Conservation (phyloP, 2,888 invertebrate species). For the Megamerina dolium region DNA sequence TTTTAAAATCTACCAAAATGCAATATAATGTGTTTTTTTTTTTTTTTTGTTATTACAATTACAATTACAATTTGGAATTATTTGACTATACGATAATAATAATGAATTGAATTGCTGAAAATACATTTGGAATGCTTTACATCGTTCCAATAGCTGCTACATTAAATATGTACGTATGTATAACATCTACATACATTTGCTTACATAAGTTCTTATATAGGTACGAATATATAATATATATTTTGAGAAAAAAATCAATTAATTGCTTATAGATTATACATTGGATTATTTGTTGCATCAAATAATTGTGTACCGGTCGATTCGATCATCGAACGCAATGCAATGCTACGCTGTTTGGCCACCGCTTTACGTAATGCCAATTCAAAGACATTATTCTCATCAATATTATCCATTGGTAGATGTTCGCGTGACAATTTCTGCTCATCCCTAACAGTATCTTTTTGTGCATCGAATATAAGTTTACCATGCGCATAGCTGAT, state of each 20-base stretch:
- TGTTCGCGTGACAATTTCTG: slow-evolving; percentile 28
- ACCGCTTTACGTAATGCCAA: slow-evolving; percentile 48
- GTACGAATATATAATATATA: not conserved
- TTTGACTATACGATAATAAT: no score
- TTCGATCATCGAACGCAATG: slow-evolving; percentile 56
- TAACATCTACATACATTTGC: not conserved
- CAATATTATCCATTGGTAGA: slow-evolving; percentile 45
- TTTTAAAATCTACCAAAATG: no score
- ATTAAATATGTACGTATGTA: no score
- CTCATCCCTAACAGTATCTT: slow-evolving; percentile 4
- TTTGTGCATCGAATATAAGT: slow-evolving; percentile 24
- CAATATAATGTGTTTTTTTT: no score
- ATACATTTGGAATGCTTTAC: no score
- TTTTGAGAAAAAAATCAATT: not conserved
- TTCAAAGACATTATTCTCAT: slow-evolving; percentile 46
- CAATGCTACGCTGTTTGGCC: slow-evolving; percentile 57
- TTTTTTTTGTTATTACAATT: no score
- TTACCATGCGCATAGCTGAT: slow-evolving; percentile 32
- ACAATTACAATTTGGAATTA: no score
- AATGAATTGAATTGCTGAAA: no score
- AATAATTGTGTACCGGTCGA: slow-evolving; percentile 57
- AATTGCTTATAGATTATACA: slow-evolving; percentile 39
- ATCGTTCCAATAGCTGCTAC: no score
- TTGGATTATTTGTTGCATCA: slow-evolving; percentile 47
- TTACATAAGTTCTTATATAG: not conserved